Percentiles rank a stretch among this genome's conserved stretches.
Conservation (phyloP, 2,888 invertebrate species). For the Drosophila tanythrix region DNA sequence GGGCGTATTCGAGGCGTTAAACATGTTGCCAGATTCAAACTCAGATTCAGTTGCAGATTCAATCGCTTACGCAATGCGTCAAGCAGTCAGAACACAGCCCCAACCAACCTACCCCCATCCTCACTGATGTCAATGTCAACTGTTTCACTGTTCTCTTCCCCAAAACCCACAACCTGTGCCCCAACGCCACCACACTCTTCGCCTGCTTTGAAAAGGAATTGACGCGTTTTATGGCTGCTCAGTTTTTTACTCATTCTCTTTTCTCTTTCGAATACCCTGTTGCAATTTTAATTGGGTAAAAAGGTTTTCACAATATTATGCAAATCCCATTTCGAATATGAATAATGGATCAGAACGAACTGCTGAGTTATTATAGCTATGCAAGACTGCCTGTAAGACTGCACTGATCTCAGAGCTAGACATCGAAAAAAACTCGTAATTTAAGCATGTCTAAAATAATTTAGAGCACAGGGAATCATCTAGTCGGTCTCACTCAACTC, state of each 20-base stretch:
- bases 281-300: background rate
- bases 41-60: constrained; percentile 60
- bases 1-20: constrained; percentile 49
- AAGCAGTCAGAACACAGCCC: constrained; percentile 35
- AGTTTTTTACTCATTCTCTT: constrained; percentile 14
- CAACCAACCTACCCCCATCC: background rate
- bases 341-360: background rate
- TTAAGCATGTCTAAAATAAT: background rate
- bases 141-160: constrained; percentile 16
- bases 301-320: background rate
- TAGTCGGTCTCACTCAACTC: background rate
- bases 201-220: constrained; percentile 30
- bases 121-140: constrained; percentile 62
- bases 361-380: background rate
- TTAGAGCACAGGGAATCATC: background rate
- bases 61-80: constrained; percentile 64
- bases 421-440: background rate
- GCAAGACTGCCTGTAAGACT: background rate
- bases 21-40: constrained; percentile 38
- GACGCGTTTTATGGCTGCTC: constrained; percentile 54
- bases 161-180: background rate
- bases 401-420: background rate
- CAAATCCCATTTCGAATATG: background rate
- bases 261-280: constrained; percentile 3
- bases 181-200: background rate